Conservation (phyloP, 2,797 vertebrate species). For the Rallus crepitans region DNA sequence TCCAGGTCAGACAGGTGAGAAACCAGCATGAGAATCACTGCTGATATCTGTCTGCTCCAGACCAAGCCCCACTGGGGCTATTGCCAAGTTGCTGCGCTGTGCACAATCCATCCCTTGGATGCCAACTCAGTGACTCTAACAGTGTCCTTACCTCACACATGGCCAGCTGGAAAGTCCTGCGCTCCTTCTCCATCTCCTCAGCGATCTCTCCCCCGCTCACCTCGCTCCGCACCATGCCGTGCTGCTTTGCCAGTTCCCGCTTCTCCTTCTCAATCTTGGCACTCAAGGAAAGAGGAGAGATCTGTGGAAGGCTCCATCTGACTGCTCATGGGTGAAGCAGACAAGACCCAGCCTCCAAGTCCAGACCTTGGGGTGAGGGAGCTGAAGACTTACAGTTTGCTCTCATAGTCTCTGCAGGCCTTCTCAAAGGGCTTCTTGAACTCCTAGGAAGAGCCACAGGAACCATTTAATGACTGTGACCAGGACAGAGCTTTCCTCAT, state of each 20-base stretch:
- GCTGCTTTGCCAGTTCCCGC: slow-evolving; percentile 85
- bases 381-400: slow-evolving; percentile 76
- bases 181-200: slow-evolving; percentile 88
- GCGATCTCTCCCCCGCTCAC: slow-evolving; percentile 87
- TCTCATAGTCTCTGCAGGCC: slow-evolving; percentile 81
- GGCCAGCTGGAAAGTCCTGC: slow-evolving; percentile 87
- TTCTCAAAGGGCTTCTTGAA: slow-evolving; percentile 82
- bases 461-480: background rate
- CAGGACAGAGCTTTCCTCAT: background rate
- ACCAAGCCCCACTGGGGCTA: background rate
- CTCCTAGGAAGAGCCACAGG: slow-evolving; percentile 65
- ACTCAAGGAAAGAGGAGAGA: slow-evolving; percentile 59
- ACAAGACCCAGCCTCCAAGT: background rate
- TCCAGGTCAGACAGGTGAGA: background rate
- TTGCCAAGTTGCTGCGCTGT: background rate
- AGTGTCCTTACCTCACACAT: slow-evolving; percentile 83
- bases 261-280: slow-evolving; percentile 90
- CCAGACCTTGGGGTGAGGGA: background rate
- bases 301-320: background rate
- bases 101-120: background rate
- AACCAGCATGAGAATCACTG: background rate
- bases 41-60: background rate
- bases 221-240: slow-evolving; percentile 86
- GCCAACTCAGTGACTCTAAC: background rate
- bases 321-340: background rate